Conservation (phyloP, 2,797 vertebrate genomes). For the Peromyscus aztecus region DNA sequence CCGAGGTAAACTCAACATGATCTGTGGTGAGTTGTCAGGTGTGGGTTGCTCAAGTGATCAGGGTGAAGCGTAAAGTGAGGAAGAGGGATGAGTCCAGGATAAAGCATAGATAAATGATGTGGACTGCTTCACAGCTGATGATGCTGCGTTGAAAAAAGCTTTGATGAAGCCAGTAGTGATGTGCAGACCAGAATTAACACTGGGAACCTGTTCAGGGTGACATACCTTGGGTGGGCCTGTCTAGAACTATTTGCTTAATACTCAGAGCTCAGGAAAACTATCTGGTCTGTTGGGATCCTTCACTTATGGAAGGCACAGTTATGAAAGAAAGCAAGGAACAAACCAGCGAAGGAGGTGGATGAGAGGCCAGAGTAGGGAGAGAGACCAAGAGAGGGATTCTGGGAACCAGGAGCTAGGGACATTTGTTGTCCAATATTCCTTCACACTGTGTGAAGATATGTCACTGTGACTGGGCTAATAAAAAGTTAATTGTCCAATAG, state of each 20-base stretch:
- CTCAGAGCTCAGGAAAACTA: background rate
- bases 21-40: background rate
- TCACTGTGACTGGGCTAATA: too few species aligned
- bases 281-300: background rate
- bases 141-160: background rate
- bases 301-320: background rate
- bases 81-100: background rate
- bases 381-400: background rate
- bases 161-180: background rate
- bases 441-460: too few species aligned
- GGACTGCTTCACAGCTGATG: rapidly evolving
- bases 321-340: background rate
- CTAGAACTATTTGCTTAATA: background rate
- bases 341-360: background rate
- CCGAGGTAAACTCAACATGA: background rate
- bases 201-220: background rate
- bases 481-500: too few species aligned
- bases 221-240: background rate
- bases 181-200: background rate
- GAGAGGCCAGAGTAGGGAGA: background rate
- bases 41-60: background rate
- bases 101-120: background rate
- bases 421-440: too few species aligned
- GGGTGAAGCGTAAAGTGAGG: background rate
- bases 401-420: too few species aligned